phyloP scores from a whole-genome alignment of 2,113 vertebrate species.

The Anolis carolinensis region DNA sequence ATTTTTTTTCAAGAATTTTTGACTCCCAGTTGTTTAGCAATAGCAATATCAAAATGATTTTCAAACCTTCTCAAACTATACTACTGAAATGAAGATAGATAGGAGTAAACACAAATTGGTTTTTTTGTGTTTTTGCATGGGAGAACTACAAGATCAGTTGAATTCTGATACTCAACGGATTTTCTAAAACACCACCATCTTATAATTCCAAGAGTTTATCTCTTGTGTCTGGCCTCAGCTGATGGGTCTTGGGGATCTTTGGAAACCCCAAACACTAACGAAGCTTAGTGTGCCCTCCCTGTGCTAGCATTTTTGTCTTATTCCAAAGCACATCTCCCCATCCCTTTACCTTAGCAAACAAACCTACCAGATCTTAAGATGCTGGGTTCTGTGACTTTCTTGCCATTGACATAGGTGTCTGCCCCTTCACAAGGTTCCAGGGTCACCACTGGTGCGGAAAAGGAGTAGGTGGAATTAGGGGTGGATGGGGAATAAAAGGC shows the following conservation, averaged over 20 bases:
- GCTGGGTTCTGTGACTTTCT: conserved; percentile 91
- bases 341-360: background rate
- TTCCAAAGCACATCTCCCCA: background rate
- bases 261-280: background rate
- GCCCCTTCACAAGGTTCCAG: conserved; percentile 94
- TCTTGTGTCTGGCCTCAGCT: background rate
- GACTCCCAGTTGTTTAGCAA: too few species aligned
- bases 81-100: background rate
- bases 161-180: background rate
- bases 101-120: background rate
- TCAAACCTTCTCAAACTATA: background rate
- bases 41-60: too few species aligned
- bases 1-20: background rate
- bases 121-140: background rate
- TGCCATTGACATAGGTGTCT: conserved; percentile 95
- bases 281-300: background rate
- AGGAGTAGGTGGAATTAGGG: rapidly evolving
- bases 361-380: conserved; percentile 90
- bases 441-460: conserved; percentile 80
- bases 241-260: background rate
- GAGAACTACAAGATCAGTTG: background rate
- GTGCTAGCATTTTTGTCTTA: background rate
- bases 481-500: background rate
- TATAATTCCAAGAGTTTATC: too few species aligned
- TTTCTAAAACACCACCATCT: background rate